phyloP scores from a whole-genome alignment of 1,140 invertebrate species.

The Apocrypta bakeri region DNA sequence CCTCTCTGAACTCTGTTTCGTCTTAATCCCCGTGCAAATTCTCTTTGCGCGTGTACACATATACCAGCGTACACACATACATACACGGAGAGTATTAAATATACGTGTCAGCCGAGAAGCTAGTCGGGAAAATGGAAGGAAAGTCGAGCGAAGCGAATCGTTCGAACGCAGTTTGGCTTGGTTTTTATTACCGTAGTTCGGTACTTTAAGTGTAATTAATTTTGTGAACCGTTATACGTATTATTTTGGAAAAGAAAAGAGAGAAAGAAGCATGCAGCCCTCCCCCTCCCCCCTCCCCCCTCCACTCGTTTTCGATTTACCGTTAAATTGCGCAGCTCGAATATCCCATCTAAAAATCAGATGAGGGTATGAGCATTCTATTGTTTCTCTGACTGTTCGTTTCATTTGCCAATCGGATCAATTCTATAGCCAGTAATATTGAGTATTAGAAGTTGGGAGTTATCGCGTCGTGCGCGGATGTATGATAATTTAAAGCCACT shows the following conservation, averaged over 20 bases:
- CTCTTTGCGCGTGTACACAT: too few species aligned
- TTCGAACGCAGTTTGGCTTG: background rate
- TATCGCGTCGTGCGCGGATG: too few species aligned
- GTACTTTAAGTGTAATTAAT: background rate
- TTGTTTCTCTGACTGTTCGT: too few species aligned
- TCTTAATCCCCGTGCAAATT: background rate
- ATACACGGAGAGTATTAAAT: background rate
- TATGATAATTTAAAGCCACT: too few species aligned
- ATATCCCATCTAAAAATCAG: too few species aligned
- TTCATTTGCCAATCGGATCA: too few species aligned
- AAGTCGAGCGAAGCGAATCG: background rate
- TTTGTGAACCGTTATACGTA: background rate
- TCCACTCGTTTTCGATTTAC: background rate
- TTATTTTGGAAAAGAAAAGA: background rate
- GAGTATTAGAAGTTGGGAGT: too few species aligned
- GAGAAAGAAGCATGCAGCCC: background rate
- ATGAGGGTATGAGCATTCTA: too few species aligned
- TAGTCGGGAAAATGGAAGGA: background rate
- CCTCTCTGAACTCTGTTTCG: background rate
- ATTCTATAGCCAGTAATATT: too few species aligned
- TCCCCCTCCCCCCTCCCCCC: too few species aligned
- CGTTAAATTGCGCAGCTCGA: background rate
- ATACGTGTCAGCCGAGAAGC: background rate
- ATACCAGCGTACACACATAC: background rate
- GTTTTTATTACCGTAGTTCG: background rate